A percentile compares a stretch with the other conserved stretches of the same genome.
Conservation (phyloP, 1,140 invertebrate genomes). For the Drosophila kepulauana region DNA sequence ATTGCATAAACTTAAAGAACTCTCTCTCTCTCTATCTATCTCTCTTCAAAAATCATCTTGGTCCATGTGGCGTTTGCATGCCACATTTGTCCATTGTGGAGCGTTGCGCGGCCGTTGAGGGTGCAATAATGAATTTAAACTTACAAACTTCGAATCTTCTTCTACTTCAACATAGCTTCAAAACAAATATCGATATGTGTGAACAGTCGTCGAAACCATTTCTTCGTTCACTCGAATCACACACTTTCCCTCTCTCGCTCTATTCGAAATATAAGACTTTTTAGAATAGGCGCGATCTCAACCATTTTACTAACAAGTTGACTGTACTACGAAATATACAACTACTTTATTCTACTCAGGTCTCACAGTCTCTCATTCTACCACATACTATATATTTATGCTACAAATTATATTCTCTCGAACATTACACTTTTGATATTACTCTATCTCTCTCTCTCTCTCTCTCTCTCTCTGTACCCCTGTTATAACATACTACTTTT, state of each 20-base stretch:
- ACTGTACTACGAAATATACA: constrained; percentile 1
- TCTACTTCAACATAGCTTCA: background rate
- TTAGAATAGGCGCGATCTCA: background rate
- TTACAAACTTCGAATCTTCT: background rate
- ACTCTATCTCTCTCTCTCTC: background rate
- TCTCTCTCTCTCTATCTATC: background rate
- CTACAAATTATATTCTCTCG: background rate
- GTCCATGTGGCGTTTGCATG: constrained; percentile 58
- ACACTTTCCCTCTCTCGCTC: background rate
- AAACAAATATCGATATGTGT: constrained; percentile 13
- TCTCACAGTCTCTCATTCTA: constrained; percentile 3
- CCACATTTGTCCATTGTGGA: constrained; percentile 73
- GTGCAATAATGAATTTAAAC: constrained; percentile 38
- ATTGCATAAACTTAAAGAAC: constrained; percentile 11
- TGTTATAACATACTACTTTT: background rate
- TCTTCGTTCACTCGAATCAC: constrained; percentile 1
- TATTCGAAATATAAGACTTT: background rate
- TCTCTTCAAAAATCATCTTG: constrained; percentile 24
- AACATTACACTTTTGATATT: background rate
- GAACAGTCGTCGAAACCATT: background rate
- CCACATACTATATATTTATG: background rate
- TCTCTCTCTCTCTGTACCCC: background rate
- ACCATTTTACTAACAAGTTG: background rate
- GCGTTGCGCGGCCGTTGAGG: constrained; percentile 59
- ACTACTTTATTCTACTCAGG: background rate